Base-by-base conservation (phyloP, 1,140 invertebrate genomes). In the Drosophila fuyamai region DNA sequence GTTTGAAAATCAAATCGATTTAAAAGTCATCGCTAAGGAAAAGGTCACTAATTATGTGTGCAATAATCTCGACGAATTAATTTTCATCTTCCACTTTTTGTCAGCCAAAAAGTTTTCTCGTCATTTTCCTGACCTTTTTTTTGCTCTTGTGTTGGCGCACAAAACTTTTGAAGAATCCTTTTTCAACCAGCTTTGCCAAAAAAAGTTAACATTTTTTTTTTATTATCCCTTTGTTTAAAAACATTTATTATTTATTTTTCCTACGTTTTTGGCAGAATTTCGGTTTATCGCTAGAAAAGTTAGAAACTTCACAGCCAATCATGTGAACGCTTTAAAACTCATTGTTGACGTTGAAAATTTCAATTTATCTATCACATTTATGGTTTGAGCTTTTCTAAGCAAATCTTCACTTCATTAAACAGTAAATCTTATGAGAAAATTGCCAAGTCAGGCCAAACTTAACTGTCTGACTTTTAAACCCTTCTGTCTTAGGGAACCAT, bases 1-100 rank as follows among this genome's bases (percentile, higher is more conserved):
- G 16, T 61, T 62, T 63, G 51, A 36, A 84, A 70, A 78, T 86
- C 63, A 59, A 81, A 78, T 85, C 74, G 56, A 81, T 76, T 76
- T 60, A 55, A 71, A 60, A 38, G 35, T 46, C 57, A 53, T 54
- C 41, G 59, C 14, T 5, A 50, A 47, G 18, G 51, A 38, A 51
- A 47, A 38, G 29, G 44, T 60, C 48, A 43, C 61, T 83, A 76
- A 72, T 76, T 79, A 57, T 58, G 53, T 43, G 32, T 27, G 53
- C 7, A 8, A 32, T 54, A 67, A 55, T 65, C 35, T 46, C 8
- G 40, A 35, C 44, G 43, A 59, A 66, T 74, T 80, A 46, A 79
- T 70, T 75, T 79, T 76, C 53, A 36, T 41, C 23, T 43, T 50
- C 47, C 47, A 32, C 18, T 27, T 57, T 63, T 56, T 47, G 46